Evolutionary conservation across 2,797 vertebrate species (phyloP).

Genomic region (Cyclura pinguis): DNA sequence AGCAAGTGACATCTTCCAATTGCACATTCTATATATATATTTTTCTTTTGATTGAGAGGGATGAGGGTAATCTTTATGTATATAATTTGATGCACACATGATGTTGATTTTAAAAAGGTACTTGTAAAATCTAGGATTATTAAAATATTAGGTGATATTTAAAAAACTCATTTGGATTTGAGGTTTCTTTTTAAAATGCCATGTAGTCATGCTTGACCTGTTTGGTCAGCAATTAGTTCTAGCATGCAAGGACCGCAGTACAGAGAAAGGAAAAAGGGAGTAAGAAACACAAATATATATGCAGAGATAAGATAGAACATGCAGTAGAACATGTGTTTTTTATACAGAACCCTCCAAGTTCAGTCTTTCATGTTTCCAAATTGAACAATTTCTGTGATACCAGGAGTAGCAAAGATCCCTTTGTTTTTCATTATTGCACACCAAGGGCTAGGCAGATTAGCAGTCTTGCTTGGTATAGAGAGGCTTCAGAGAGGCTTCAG

Average conservation of each 20-base stretch:
- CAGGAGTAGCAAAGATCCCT: not conserved
- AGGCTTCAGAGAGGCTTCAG: not conserved
- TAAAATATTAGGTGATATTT: constrained; percentile 15
- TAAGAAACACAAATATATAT: not conserved
- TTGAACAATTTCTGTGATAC: not conserved
- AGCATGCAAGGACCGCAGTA: constrained; percentile 32
- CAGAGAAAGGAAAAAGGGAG: not conserved
- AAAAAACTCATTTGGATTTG: not conserved
- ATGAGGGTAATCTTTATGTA: not conserved
- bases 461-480: not conserved
- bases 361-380: not conserved
- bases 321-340: not conserved
- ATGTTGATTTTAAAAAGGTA: not conserved
- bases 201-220: constrained; percentile 19
- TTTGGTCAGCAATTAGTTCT: constrained; percentile 11
- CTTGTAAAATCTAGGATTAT: constrained; percentile 9
- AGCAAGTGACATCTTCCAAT: constrained; percentile 31
- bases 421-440: not conserved
- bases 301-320: not conserved
- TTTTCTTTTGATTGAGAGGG: constrained; percentile 34
- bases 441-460: not conserved
- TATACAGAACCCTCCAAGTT: not conserved
- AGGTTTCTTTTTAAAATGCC: constrained; percentile 13
- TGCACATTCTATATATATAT: constrained; percentile 29
- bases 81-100: not conserved